phyloP scores from a whole-genome alignment of 1,140 invertebrate genomes.

The Lasioglossum baleicum region DNA sequence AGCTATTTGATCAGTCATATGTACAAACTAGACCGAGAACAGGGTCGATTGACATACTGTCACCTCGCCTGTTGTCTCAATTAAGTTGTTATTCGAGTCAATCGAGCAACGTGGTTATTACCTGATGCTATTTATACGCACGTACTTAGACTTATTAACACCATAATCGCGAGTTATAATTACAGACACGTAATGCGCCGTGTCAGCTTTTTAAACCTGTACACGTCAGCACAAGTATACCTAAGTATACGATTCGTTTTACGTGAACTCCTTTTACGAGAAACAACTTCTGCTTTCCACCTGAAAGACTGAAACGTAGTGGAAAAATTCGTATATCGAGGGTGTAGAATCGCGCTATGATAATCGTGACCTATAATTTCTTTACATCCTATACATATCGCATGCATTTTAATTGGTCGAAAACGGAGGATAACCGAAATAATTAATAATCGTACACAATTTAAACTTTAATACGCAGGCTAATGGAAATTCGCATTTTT shows the following conservation, averaged over 20 bases:
- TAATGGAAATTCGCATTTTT: background rate
- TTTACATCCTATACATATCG: background rate
- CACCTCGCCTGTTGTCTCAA: constrained; percentile 51
- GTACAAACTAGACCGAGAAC: constrained; percentile 19
- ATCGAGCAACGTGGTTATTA: constrained; percentile 48
- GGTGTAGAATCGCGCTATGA: too few species aligned
- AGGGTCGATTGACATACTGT: constrained; percentile 54
- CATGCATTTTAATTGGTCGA: background rate
- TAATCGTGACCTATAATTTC: too few species aligned
- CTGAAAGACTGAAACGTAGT: background rate
- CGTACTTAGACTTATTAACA: constrained; percentile 26
- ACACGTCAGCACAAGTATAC: background rate
- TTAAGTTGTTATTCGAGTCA: constrained; percentile 49
- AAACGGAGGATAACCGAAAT: background rate
- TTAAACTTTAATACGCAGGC: background rate
- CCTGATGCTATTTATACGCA: constrained; percentile 34
- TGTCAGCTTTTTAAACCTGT: background rate
- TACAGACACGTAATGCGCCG: background rate
- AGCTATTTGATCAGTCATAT: constrained; percentile 40
- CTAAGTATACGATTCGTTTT: background rate
- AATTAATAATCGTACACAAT: background rate
- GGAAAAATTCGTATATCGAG: background rate
- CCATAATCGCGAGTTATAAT: background rate
- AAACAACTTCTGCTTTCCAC: too few species aligned
- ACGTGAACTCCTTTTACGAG: too few species aligned